Percentiles rank a stretch among this genome's conserved stretches.
Conservation (phyloP, 2,888 invertebrate species). For the Erebia palarica region DNA sequence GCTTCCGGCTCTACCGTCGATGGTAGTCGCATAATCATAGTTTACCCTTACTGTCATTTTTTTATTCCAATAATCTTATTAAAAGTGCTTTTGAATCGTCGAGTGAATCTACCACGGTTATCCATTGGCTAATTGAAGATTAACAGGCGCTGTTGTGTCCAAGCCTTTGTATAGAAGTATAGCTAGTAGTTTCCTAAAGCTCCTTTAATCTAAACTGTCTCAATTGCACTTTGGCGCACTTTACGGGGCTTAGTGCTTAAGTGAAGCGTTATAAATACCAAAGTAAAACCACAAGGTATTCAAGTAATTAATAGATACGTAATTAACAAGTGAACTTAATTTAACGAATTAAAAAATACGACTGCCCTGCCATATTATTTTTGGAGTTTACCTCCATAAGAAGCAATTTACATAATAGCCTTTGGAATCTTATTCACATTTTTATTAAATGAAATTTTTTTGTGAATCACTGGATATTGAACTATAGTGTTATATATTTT, state of each 20-base stretch:
- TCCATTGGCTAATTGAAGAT: neutral
- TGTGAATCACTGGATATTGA: too few relatives aligned
- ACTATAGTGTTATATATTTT: too few relatives aligned
- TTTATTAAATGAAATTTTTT: too few relatives aligned
- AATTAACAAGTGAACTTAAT: too few relatives aligned
- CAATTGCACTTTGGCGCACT: constrained; percentile 13
- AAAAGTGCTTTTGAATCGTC: too few relatives aligned
- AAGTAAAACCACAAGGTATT: neutral
- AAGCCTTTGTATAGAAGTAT: neutral
- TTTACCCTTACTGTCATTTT: neutral
- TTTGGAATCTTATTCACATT: too few relatives aligned
- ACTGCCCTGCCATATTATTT: too few relatives aligned
- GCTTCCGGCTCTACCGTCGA: too few relatives aligned
- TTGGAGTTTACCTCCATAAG: too few relatives aligned
- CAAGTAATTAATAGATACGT: neutral
- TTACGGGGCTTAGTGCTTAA: constrained; percentile 5
- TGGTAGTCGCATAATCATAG: too few relatives aligned
- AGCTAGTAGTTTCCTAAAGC: neutral
- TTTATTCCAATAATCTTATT: neutral
- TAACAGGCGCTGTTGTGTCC: neutral
- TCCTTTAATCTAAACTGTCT: constrained; percentile 13
- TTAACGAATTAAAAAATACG: too few relatives aligned
- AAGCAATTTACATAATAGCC: too few relatives aligned
- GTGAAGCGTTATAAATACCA: neutral
- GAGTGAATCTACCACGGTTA: neutral